These are phyloP conservation scores for Leptopilina boulardi DNA, from an alignment of 1,140 invertebrate species.

Conservation along the genomic window DNA sequence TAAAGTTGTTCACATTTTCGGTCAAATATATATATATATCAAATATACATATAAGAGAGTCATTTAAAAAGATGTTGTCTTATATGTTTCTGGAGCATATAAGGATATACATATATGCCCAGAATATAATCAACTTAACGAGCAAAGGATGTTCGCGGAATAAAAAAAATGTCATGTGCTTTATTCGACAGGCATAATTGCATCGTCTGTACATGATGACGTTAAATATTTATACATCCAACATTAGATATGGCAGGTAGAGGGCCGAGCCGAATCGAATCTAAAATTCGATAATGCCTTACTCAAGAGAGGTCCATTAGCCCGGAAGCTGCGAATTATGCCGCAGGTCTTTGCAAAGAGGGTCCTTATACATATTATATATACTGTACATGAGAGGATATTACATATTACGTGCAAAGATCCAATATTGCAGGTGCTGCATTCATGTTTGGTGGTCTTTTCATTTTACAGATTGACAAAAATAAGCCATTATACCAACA, in stretches of 20 bases:
- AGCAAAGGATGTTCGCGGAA: neutral
- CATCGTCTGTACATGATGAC: slow-evolving; percentile 40
- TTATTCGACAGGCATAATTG: slow-evolving; percentile 16
- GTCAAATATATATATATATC: neutral
- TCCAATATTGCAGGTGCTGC: slow-evolving; percentile 54
- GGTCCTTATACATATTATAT: slow-evolving; percentile 63
- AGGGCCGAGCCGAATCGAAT: slow-evolving; percentile 69
- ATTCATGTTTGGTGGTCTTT: slow-evolving; percentile 59
- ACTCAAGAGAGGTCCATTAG: slow-evolving; percentile 65
- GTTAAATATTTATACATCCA: slow-evolving; percentile 68
- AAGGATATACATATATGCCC: neutral
- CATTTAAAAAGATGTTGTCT: neutral
- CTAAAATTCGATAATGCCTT: slow-evolving; percentile 74
- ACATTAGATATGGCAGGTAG: slow-evolving; percentile 49
- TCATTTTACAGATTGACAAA: slow-evolving; percentile 42
- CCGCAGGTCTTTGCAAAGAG: slow-evolving; percentile 49
- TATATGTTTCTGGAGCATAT: neutral
- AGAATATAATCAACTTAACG: slow-evolving; percentile 10
- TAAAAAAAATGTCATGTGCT: slow-evolving; percentile 22
- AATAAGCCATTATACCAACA: slow-evolving; percentile 33
- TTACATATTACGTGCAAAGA: slow-evolving; percentile 59
- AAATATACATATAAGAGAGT: too few species aligned
- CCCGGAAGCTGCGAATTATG: slow-evolving; percentile 73
- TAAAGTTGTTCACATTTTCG: neutral
- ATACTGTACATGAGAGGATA: slow-evolving; percentile 42